These are phyloP conservation scores for Mesorhabditis belari DNA, from an alignment of 2,888 invertebrate species.

Conservation along the genomic window DNA sequence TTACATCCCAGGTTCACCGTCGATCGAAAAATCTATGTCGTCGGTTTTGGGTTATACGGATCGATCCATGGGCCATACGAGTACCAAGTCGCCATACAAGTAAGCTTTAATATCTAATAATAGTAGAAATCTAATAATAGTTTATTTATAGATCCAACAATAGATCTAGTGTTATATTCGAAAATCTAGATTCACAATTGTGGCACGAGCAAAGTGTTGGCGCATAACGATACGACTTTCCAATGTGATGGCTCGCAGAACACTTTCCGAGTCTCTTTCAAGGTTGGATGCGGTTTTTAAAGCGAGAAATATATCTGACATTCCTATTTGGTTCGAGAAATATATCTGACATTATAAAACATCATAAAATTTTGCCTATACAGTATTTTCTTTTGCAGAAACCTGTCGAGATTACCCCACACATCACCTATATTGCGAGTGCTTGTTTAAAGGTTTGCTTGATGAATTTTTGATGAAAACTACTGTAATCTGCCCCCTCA, in stretches of 20 bases:
- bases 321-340: not conserved
- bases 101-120: slow-evolving; percentile 12
- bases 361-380: too few relatives aligned
- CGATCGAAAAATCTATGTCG: slow-evolving; percentile 72
- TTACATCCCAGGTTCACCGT: slow-evolving; percentile 68
- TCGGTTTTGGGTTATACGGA: slow-evolving; percentile 77
- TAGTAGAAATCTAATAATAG: too few relatives aligned
- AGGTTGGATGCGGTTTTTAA: slow-evolving; percentile 1
- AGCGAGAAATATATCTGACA: not conserved
- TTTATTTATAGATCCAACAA: too few relatives aligned
- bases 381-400: slow-evolving; percentile 83
- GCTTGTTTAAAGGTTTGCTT: slow-evolving; percentile 59
- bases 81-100: slow-evolving; percentile 70
- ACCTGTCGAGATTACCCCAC: slow-evolving; percentile 72
- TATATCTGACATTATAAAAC: slow-evolving; percentile 52
- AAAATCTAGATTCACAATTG: slow-evolving; percentile 65
- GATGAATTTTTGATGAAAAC: not conserved
- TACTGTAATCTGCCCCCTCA: too few relatives aligned
- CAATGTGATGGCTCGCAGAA: slow-evolving; percentile 73
- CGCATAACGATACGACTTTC: slow-evolving; percentile 70
- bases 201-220: slow-evolving; percentile 68
- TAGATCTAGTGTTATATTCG: not conserved
- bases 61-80: slow-evolving; percentile 72
- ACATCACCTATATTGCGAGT: slow-evolving; percentile 73
- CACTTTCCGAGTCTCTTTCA: slow-evolving; percentile 62